A percentile compares a stretch with the other conserved stretches of the same genome.
These are phyloP conservation scores for Ecliptopera silaceata DNA, from an alignment of 2,888 invertebrate genomes.

Conservation along the genomic window DNA sequence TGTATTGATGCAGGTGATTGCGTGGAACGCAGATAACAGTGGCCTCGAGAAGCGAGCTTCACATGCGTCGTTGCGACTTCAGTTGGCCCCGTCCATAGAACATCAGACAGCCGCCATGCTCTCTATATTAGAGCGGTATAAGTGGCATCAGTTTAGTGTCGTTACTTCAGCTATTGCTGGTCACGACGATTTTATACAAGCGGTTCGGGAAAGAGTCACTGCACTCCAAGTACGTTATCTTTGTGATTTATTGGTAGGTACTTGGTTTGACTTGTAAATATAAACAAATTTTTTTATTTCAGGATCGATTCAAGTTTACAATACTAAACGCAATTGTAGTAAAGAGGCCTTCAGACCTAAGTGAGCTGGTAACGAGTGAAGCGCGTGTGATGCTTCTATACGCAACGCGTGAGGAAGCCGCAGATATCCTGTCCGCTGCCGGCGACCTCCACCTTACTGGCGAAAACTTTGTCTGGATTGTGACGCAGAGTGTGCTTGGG, in stretches of 20 bases:
- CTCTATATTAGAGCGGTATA: conserved; percentile 96
- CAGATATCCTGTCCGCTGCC: conserved; percentile 90
- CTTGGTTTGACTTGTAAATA: not conserved
- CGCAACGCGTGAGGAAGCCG: conserved; percentile 94
- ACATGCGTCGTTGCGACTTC: conserved; percentile 94
- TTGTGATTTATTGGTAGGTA: not conserved
- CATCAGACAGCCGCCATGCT: conserved; percentile 98
- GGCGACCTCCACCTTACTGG: conserved; percentile 90
- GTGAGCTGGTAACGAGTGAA: conserved; percentile 93
- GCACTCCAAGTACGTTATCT: conserved; percentile 87
- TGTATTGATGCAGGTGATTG: conserved; percentile 85
- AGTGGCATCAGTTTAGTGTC: conserved; percentile 97
- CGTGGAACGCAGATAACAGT: conserved; percentile 99
- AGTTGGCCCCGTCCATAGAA: conserved; percentile 97
- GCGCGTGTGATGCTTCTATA: conserved; percentile 96
- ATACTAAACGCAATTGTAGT: conserved; percentile 94
- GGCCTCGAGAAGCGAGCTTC: conserved; percentile 91
- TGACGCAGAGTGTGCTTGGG: conserved; percentile 96
- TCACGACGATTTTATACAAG: conserved; percentile 97
- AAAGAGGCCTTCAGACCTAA: conserved; percentile 88
- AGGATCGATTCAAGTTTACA: conserved; percentile 86
- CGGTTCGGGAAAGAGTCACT: conserved; percentile 93
- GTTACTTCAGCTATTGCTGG: conserved; percentile 97
- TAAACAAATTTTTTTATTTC: not conserved
- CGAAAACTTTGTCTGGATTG: conserved; percentile 98